Conservation (phyloP, 2,888 invertebrate genomes). For the Oscheius sp. region DNA sequence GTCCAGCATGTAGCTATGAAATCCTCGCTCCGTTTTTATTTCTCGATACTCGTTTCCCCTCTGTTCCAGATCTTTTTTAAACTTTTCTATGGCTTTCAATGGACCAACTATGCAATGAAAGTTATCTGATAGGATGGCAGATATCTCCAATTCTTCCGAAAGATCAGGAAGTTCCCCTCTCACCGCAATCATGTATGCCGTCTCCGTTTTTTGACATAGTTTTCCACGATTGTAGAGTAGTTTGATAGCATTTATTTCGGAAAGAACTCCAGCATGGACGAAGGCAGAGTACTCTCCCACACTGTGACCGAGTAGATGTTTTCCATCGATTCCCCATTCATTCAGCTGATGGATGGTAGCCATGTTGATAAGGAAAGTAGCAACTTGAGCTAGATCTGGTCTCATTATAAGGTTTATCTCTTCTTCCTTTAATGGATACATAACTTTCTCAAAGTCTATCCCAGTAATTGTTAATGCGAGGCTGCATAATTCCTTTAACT, state of each 20-base stretch:
- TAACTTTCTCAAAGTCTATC: constrained; percentile 17
- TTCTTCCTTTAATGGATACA: neutral
- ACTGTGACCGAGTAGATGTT: constrained; percentile 57
- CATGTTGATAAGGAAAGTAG: constrained; percentile 46
- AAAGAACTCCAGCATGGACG: constrained; percentile 34
- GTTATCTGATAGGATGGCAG: constrained; percentile 46
- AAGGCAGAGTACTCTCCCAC: constrained; percentile 65
- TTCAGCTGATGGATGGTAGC: constrained; percentile 39
- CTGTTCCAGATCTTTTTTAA: constrained; percentile 18
- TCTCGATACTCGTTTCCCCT: constrained; percentile 38
- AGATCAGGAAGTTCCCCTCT: constrained; percentile 33
- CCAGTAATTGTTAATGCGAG: constrained; percentile 9
- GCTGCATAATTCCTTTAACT: constrained; percentile 32
- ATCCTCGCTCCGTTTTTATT: constrained; percentile 55
- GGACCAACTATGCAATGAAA: constrained; percentile 50
- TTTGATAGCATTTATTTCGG: constrained; percentile 30
- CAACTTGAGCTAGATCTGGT: constrained; percentile 50
- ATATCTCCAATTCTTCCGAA: constrained; percentile 50
- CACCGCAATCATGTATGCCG: constrained; percentile 61
- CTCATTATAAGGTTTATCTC: constrained; percentile 4
- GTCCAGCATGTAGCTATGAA: constrained; percentile 60
- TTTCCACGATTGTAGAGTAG: constrained; percentile 48
- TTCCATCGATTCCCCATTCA: constrained; percentile 36
- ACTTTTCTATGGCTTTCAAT: constrained; percentile 28
- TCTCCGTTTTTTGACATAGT: constrained; percentile 44